phyloP scores from a whole-genome alignment of 2,888 invertebrate genomes.

The Platypus cylindrus region DNA sequence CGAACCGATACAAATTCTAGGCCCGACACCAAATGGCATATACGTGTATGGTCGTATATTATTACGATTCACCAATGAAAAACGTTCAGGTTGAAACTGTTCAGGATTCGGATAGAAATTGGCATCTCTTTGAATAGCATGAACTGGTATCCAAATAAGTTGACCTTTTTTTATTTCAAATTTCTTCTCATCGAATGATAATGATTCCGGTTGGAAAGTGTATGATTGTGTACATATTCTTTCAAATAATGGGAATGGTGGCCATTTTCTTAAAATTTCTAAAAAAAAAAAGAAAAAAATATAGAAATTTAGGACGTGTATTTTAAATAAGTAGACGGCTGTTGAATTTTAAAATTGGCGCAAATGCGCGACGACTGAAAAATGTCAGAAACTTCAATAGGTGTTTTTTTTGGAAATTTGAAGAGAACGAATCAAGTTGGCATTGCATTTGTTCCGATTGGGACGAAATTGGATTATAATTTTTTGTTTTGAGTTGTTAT shows the following conservation, averaged over 20 bases:
- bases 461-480: too few relatives aligned
- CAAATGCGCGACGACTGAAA: too few relatives aligned
- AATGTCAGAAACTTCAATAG: too few relatives aligned
- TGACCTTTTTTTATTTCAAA: slow-evolving; percentile 23
- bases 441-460: too few relatives aligned
- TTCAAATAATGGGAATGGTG: slow-evolving; percentile 27
- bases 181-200: slow-evolving; percentile 17
- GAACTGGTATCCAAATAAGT: slow-evolving; percentile 27
- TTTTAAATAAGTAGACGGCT: too few relatives aligned
- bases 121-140: slow-evolving; percentile 33
- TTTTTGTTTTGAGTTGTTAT: too few relatives aligned
- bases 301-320: too few relatives aligned
- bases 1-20: slow-evolving; percentile 47
- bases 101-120: slow-evolving; percentile 26
- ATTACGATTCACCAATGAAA: slow-evolving; percentile 37
- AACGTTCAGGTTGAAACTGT: slow-evolving; percentile 30
- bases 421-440: too few relatives aligned
- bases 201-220: slow-evolving; percentile 22
- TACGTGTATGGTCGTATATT: slow-evolving; percentile 34
- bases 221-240: slow-evolving; percentile 38
- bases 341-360: too few relatives aligned
- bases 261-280: slow-evolving; percentile 8
- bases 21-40: slow-evolving; percentile 37
- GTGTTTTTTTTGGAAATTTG: too few relatives aligned
- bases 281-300: slow-evolving; percentile 20